Percentiles rank a stretch among this genome's conserved stretches.
Conservation (phyloP, 2,888 invertebrate species). For the Nephrotoma flavescens region DNA sequence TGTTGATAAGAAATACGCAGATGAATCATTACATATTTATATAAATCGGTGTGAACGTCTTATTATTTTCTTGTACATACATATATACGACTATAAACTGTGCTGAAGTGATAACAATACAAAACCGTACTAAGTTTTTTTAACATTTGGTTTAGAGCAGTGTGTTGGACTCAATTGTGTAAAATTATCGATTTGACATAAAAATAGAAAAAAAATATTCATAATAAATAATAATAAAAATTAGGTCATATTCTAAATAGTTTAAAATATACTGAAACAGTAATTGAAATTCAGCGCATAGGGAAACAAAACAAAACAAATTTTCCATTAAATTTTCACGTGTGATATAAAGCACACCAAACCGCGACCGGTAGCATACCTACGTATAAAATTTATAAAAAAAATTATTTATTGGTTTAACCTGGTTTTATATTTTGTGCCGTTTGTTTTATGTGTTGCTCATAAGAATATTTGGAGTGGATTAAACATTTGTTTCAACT, state of each 20-base stretch:
- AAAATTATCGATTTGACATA: background rate
- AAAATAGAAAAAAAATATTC: background rate
- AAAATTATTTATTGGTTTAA: background rate
- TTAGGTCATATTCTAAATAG: background rate
- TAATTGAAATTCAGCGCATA: background rate
- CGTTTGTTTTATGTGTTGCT: background rate
- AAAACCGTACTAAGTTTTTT: background rate
- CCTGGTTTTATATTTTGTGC: background rate
- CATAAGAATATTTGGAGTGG: background rate
- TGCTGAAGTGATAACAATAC: background rate
- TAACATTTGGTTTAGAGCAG: background rate
- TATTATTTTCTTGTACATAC: background rate
- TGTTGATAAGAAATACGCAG: background rate
- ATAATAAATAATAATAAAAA: background rate
- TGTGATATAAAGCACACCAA: background rate
- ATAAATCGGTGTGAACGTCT: background rate
- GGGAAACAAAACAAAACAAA: background rate
- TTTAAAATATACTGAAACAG: background rate
- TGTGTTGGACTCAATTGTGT: background rate
- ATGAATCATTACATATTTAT: background rate
- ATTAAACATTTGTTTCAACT: background rate
- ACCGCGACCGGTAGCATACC: background rate
- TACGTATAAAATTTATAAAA: background rate
- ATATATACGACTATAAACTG: background rate
- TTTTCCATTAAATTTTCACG: background rate